Conservation (phyloP, 2,113 vertebrate species). For the Bungarus multicinctus region DNA sequence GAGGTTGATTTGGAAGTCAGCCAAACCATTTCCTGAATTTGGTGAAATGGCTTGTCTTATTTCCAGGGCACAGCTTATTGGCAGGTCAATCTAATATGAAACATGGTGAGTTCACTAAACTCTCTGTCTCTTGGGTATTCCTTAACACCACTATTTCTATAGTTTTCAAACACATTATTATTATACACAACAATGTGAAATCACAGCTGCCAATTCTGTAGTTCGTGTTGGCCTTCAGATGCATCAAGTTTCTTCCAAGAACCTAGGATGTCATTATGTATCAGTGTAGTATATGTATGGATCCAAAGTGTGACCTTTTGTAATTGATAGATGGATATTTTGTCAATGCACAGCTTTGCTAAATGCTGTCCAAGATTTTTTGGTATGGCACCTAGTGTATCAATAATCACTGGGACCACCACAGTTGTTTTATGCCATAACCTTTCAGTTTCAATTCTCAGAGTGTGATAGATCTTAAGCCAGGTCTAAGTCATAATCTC, state of each 20-base stretch:
- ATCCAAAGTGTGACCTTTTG: not conserved
- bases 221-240: not conserved
- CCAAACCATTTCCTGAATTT: not conserved
- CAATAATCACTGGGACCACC: not conserved
- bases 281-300: not conserved
- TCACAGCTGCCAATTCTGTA: not conserved
- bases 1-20: not conserved
- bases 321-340: not conserved
- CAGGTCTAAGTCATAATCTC: not conserved
- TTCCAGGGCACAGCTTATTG: not conserved
- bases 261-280: not conserved
- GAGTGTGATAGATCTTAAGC: not conserved
- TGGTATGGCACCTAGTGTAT: not conserved
- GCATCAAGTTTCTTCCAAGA: not conserved
- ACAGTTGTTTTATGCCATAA: not conserved
- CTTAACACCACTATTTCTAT: not conserved
- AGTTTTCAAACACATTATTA: not conserved
- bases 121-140: not conserved
- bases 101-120: not conserved
- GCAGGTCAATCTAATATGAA: not conserved
- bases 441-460: not conserved
- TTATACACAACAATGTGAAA: not conserved
- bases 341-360: not conserved
- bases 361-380: not conserved
- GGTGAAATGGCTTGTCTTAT: not conserved